Percentiles rank a stretch among this genome's conserved stretches.
Evolutionary conservation across 2,113 vertebrate species (phyloP).

Genomic region (Isichthys henryi): DNA sequence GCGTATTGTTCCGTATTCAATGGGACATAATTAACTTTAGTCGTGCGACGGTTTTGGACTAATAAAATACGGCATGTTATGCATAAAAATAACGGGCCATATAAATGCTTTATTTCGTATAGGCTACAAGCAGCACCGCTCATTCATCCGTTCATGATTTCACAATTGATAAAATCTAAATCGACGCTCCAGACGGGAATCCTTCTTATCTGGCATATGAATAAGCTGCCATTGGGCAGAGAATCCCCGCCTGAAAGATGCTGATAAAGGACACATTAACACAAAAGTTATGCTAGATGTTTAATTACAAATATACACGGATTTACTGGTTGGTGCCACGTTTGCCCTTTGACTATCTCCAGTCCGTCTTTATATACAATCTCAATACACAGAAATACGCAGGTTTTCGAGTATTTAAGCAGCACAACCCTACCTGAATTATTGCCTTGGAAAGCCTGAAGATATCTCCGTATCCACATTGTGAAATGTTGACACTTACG

Average conservation of each 20-base stretch:
- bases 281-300: not conserved
- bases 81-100: conserved; percentile 11
- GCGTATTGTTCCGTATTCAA: conserved; percentile 24
- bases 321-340: not conserved
- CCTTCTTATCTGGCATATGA: conserved; percentile 14
- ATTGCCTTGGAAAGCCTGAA: not conserved
- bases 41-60: not conserved
- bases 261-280: conserved; percentile 3
- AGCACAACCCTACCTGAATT: not conserved
- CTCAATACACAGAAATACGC: not conserved
- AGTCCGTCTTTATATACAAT: not conserved
- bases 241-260: not conserved
- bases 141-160: conserved; percentile 16
- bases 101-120: not conserved
- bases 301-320: not conserved
- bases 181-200: conserved; percentile 5
- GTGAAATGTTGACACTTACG: not conserved
- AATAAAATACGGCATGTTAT: conserved; percentile 17
- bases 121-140: not conserved
- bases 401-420: not conserved
- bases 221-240: not conserved
- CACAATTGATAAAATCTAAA: conserved; percentile 23
- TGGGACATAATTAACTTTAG: conserved; percentile 21
- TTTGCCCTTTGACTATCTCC: not conserved
- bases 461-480: not conserved